These are phyloP conservation scores for Sebastes diploproa DNA, from an alignment of 2,797 vertebrate species.

Conservation along the genomic window DNA sequence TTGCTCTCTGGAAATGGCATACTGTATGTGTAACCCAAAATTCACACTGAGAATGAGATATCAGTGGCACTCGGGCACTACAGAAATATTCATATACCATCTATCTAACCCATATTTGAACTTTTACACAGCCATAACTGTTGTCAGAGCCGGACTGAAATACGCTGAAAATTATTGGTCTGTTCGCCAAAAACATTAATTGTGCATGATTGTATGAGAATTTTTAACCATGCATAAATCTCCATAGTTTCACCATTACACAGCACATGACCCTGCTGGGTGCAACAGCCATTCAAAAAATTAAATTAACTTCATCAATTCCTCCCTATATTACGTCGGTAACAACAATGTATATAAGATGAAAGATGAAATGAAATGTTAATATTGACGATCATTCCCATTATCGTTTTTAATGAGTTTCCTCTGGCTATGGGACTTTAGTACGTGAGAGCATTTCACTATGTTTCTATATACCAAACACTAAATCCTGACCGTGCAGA, in stretches of 20 bases:
- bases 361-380: not conserved
- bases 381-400: not conserved
- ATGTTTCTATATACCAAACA: not conserved
- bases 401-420: not conserved
- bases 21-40: not conserved
- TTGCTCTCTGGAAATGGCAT: not conserved
- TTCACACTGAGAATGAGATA: not conserved
- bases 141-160: too few species aligned
- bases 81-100: not conserved
- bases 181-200: not conserved
- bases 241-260: not conserved
- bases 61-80: not conserved
- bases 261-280: not conserved
- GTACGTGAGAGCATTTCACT: not conserved
- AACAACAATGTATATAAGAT: not conserved
- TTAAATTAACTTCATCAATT: not conserved
- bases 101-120: not conserved
- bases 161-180: not conserved
- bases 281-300: not conserved
- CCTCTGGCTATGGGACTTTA: not conserved
- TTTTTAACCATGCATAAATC: not conserved
- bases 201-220: not conserved
- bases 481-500: not conserved
- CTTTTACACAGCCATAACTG: not conserved
- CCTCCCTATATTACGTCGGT: not conserved